These are phyloP conservation scores for Pseudorhombus dupliciocellatus DNA, from an alignment of 2,113 vertebrate species.

Conservation along the genomic window DNA sequence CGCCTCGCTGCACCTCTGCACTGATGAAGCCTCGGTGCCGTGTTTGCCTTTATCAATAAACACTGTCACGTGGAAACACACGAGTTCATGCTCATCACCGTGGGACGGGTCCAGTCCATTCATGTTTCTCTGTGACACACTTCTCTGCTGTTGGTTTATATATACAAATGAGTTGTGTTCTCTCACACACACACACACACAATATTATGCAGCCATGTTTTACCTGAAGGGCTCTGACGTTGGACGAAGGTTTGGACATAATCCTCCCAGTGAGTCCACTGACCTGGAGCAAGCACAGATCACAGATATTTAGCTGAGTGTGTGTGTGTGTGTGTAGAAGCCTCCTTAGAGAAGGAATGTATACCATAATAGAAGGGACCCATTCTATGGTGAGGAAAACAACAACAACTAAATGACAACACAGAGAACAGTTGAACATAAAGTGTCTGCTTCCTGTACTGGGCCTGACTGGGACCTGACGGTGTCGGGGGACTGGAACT, in stretches of 20 bases:
- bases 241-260: conserved; percentile 96
- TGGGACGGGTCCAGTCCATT: too few species aligned
- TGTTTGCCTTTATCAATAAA: conserved; percentile 72
- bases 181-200: neutral
- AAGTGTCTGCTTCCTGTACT: too few species aligned
- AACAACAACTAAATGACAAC: too few species aligned
- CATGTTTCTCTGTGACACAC: too few species aligned
- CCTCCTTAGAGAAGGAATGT: too few species aligned
- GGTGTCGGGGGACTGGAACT: conserved; percentile 49
- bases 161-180: too few species aligned
- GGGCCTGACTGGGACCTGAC: too few species aligned
- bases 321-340: conserved; percentile 16
- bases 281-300: conserved; percentile 70
- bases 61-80: conserved; percentile 46
- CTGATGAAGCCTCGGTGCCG: conserved; percentile 56
- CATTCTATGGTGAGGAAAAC: too few species aligned
- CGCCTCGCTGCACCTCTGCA: conserved; percentile 57
- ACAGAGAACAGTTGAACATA: too few species aligned
- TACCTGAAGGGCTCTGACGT: conserved; percentile 98
- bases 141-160: too few species aligned
- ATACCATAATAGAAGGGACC: too few species aligned
- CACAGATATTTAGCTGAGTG: conserved; percentile 60
- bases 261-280: conserved; percentile 70
- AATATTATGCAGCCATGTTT: conserved; percentile 63
- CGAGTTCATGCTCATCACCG: neutral